These are phyloP conservation scores for Bryconaethiops microstoma DNA, from an alignment of 2,797 vertebrate genomes.

Conservation along the genomic window DNA sequence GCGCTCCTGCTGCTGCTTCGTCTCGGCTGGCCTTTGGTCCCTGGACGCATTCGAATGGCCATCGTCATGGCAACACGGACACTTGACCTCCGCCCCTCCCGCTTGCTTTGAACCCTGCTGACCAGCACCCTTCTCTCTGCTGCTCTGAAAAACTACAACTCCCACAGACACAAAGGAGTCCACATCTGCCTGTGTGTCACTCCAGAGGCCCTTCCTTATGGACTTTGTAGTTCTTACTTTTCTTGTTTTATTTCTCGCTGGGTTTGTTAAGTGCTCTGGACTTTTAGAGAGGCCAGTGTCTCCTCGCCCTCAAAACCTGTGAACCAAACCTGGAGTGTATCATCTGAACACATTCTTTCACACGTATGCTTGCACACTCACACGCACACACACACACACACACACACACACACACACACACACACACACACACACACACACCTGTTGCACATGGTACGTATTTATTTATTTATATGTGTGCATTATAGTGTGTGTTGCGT, in stretches of 20 bases:
- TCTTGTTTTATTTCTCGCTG: constrained; percentile 64
- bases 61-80: constrained; percentile 72
- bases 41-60: constrained; percentile 62
- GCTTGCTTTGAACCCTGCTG: constrained; percentile 58
- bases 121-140: constrained; percentile 59
- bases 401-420: background rate
- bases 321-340: constrained; percentile 74
- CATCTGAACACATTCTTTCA: constrained; percentile 55
- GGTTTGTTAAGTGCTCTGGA: constrained; percentile 64
- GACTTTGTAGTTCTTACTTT: constrained; percentile 49
- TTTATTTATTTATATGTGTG: constrained; percentile 79
- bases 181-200: constrained; percentile 44
- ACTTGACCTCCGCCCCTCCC: constrained; percentile 70
- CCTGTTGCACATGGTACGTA: constrained; percentile 70
- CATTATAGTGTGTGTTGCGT: constrained; percentile 52
- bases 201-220: constrained; percentile 28
- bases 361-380: constrained; percentile 9
- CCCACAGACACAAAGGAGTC: constrained; percentile 46
- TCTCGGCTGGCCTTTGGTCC: constrained; percentile 57
- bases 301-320: constrained; percentile 71
- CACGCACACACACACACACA: background rate
- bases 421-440: constrained; percentile 47
- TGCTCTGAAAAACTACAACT: constrained; percentile 68
- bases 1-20: constrained; percentile 63
- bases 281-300: constrained; percentile 63